These are phyloP conservation scores for Adelosebastes latens DNA, from an alignment of 2,797 vertebrate species.

Conservation along the genomic window DNA sequence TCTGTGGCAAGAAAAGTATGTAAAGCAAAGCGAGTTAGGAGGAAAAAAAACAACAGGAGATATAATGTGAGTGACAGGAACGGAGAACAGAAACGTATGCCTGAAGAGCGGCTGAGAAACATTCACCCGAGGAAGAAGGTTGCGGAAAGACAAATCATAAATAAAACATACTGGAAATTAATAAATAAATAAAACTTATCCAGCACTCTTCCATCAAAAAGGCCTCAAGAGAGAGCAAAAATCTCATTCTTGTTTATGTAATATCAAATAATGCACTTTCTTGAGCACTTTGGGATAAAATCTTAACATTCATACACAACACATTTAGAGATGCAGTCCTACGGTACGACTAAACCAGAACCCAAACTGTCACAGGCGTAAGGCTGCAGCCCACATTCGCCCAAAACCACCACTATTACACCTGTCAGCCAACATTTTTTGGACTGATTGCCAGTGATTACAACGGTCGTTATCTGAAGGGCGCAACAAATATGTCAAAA, in stretches of 20 bases:
- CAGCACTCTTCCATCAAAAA: neutral
- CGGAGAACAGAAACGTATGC: neutral
- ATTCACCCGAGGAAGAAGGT: slow-evolving; percentile 19
- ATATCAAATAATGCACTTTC: slow-evolving; percentile 2
- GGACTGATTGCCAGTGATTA: neutral
- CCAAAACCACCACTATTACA: neutral
- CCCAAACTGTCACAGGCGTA: neutral
- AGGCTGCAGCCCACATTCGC: neutral
- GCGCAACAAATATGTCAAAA: slow-evolving; percentile 9
- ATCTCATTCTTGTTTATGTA: neutral
- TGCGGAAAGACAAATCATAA: slow-evolving; percentile 6
- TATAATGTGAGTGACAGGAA: slow-evolving; percentile 15
- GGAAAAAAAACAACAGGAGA: neutral
- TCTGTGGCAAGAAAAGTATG: slow-evolving; percentile 9
- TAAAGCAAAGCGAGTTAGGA: slow-evolving; percentile 2
- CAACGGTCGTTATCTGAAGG: neutral
- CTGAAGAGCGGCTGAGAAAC: neutral
- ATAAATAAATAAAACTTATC: slow-evolving; percentile 13
- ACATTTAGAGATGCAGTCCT: neutral
- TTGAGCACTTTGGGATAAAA: neutral
- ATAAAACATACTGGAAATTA: slow-evolving; percentile 12
- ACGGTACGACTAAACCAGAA: neutral
- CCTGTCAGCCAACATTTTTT: neutral
- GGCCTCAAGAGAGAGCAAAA: neutral
- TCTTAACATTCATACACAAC: neutral